Evolutionary conservation across 2,113 vertebrate species (phyloP).

Genomic region (Excalfactoria chinensis): DNA sequence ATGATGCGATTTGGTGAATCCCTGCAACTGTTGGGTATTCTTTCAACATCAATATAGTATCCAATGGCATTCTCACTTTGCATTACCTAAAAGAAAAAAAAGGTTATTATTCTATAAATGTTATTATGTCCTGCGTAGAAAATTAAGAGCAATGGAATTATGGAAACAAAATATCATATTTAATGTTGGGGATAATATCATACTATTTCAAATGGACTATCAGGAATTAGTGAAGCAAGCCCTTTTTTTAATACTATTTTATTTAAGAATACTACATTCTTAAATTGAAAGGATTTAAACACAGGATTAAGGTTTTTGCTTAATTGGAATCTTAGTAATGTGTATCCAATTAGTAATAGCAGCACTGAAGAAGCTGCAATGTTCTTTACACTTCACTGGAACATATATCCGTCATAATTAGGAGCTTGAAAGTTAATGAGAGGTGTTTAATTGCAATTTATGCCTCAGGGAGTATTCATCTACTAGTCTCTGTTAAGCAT

Average conservation of each 20-base stretch:
- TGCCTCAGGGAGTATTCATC: conserved; percentile 8
- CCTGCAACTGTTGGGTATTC: conserved; percentile 50
- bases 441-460: conserved; percentile 31
- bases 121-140: not conserved
- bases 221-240: not conserved
- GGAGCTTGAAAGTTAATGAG: conserved; percentile 29
- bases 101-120: not conserved
- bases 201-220: conserved; percentile 13
- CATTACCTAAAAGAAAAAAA: conserved; percentile 24
- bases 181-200: not conserved
- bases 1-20: not conserved
- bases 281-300: conserved; percentile 1
- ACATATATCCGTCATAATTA: conserved; percentile 8
- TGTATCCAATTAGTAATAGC: conserved; percentile 1
- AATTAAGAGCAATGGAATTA: not conserved
- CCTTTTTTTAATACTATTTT: not conserved
- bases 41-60: conserved; percentile 38
- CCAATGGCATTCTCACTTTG: conserved; percentile 32
- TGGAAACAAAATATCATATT: not conserved
- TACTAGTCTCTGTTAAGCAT: not conserved
- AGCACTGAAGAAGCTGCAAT: not conserved
- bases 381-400: not conserved
- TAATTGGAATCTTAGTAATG: not conserved
- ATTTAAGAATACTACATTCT: not conserved
- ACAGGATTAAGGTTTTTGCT: not conserved